phyloP scores from a whole-genome alignment of 2,888 invertebrate species.

The Mimas tiliae region DNA sequence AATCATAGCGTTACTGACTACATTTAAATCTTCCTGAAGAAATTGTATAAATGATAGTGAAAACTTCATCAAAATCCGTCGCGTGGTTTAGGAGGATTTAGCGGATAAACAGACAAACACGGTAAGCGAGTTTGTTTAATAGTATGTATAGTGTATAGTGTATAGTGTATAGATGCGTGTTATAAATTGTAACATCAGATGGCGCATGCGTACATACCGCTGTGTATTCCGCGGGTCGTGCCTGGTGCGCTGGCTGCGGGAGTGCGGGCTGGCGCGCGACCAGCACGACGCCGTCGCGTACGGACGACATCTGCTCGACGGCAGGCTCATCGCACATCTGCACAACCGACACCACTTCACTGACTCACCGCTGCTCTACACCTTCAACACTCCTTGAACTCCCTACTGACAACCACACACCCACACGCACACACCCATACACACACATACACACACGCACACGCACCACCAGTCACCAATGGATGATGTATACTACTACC shows the following conservation, averaged over 20 bases:
- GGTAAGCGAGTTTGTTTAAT: no score
- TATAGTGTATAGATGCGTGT: background rate
- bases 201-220: constrained; percentile 91
- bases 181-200: constrained; percentile 84
- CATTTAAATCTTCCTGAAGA: no score
- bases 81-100: no score
- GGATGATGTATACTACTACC: no score
- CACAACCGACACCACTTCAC: constrained; percentile 93
- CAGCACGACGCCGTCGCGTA: constrained; percentile 92
- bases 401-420: background rate
- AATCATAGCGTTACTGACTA: no score
- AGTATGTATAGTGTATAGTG: no score
- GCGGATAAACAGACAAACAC: no score
- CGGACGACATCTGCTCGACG: constrained; percentile 92
- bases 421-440: no score
- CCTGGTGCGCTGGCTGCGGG: constrained; percentile 94
- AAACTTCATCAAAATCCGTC: no score
- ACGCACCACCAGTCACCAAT: background rate
- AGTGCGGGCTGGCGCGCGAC: constrained; percentile 91
- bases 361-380: constrained; percentile 92
- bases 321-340: constrained; percentile 93
- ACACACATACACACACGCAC: no score
- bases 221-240: constrained; percentile 93
- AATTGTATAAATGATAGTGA: no score
- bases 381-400: constrained; percentile 79